These are phyloP conservation scores for Chrosomus eos DNA, from an alignment of 2,797 vertebrate genomes.

Conservation along the genomic window DNA sequence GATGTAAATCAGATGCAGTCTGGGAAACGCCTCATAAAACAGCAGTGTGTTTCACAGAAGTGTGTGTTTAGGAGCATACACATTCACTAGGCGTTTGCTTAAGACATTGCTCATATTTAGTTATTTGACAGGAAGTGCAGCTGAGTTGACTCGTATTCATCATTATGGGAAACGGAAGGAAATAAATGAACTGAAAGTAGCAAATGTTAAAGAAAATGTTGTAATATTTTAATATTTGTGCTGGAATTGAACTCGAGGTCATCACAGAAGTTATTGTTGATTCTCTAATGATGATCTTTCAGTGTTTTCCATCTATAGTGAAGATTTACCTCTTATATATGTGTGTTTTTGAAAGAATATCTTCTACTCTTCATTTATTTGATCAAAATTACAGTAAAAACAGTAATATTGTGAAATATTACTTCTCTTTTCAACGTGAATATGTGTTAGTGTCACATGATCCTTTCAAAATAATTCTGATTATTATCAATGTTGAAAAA, in stretches of 20 bases:
- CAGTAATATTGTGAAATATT: neutral
- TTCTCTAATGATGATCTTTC: neutral
- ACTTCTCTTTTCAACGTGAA: neutral
- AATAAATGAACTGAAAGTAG: conserved; percentile 6
- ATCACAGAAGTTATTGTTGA: neutral
- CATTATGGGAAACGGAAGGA: neutral
- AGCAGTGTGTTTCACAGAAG: neutral
- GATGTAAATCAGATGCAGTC: conserved; percentile 15
- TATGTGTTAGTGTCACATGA: neutral
- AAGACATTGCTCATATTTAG: neutral
- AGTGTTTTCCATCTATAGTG: neutral
- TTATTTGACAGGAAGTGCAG: neutral
- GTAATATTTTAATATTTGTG: neutral
- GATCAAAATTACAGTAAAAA: too few relatives aligned
- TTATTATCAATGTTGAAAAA: neutral
- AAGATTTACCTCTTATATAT: neutral
- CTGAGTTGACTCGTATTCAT: neutral
- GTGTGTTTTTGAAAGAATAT: neutral
- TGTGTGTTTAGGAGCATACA: neutral
- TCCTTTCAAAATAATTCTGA: neutral
- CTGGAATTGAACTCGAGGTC: neutral
- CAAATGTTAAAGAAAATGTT: neutral
- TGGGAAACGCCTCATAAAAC: conserved; percentile 10
- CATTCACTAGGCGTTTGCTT: too few relatives aligned
- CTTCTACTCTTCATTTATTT: neutral